Evolutionary conservation across 2,797 vertebrate genomes (phyloP).

Genomic region (Cheirogaleus major): DNA sequence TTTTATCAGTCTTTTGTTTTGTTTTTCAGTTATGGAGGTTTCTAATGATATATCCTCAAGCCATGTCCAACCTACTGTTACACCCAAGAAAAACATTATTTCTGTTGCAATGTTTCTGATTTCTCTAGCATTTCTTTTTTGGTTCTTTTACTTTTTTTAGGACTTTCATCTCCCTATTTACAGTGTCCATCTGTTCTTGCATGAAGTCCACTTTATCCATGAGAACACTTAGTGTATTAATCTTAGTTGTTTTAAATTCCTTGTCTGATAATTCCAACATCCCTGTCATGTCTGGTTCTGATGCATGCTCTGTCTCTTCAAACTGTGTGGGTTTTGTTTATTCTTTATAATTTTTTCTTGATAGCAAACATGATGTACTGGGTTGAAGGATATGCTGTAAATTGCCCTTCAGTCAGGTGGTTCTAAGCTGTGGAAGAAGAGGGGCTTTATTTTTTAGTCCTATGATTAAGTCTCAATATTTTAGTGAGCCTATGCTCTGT

Average conservation of each 20-base stretch:
- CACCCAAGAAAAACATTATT: neutral
- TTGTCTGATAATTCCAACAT: neutral
- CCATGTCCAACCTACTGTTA: neutral
- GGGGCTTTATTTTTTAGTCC: neutral
- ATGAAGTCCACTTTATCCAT: neutral
- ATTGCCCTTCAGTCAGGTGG: neutral
- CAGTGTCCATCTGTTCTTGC: neutral
- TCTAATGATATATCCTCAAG: neutral
- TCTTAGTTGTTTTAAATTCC: neutral
- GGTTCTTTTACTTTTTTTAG: neutral
- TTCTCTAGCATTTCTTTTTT: neutral
- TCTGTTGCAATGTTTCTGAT: neutral
- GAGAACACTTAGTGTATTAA: neutral
- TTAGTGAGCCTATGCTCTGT: neutral
- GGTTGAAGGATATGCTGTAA: neutral
- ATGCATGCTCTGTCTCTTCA: neutral
- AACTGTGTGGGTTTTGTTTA: neutral
- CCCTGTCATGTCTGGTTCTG: neutral
- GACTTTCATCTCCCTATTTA: neutral
- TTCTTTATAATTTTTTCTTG: neutral
- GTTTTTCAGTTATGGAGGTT: neutral
- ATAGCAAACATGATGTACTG: neutral
- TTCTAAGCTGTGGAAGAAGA: neutral
- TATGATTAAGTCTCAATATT: neutral
- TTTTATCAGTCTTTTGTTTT: neutral